phyloP scores from a whole-genome alignment of 1,140 invertebrate genomes.

The Myzus persicae region DNA sequence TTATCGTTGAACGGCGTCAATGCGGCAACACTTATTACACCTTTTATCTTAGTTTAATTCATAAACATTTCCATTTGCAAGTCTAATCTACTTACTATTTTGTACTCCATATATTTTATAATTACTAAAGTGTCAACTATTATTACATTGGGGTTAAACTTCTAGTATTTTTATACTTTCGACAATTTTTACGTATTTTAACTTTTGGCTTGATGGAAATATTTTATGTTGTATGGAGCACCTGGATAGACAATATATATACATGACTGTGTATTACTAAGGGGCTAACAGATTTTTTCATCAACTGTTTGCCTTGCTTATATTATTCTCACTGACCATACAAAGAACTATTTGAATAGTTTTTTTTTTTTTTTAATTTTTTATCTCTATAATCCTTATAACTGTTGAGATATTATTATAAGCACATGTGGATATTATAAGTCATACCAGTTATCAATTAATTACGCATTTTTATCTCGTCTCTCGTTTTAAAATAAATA shows the following conservation, averaged over 20 bases:
- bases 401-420: too few species aligned
- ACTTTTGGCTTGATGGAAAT: not conserved
- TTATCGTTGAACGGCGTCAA: not conserved
- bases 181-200: not conserved
- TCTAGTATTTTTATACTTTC: not conserved
- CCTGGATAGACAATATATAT: not conserved
- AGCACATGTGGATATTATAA: too few species aligned
- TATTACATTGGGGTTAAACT: not conserved
- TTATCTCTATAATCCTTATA: too few species aligned
- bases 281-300: not conserved
- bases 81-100: not conserved
- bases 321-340: too few species aligned
- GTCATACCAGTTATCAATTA: too few species aligned
- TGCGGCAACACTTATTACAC: conserved; percentile 21
- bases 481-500: too few species aligned
- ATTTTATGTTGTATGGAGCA: not conserved
- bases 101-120: not conserved
- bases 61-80: not conserved
- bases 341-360: too few species aligned
- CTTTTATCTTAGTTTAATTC: not conserved
- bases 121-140: not conserved
- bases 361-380: too few species aligned
- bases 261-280: not conserved
- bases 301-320: too few species aligned
- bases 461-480: too few species aligned